These are phyloP conservation scores for Dioctria linearis DNA, from an alignment of 2,888 invertebrate species.

Conservation along the genomic window DNA sequence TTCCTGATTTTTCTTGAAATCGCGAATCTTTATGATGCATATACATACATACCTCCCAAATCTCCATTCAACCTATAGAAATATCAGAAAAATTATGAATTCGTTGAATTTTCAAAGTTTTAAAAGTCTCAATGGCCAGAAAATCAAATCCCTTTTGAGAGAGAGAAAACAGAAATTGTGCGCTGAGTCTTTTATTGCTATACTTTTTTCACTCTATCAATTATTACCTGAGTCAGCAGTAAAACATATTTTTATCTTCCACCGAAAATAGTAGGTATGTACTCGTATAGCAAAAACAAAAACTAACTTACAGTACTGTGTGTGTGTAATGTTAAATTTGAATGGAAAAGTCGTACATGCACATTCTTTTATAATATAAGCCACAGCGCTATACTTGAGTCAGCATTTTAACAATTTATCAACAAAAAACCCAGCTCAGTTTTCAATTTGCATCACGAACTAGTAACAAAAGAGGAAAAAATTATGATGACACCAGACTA, in stretches of 20 bases:
- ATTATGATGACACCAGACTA: neutral
- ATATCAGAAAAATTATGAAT: conserved; percentile 2
- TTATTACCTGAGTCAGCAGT: conserved; percentile 18
- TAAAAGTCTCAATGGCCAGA: neutral
- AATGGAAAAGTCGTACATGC: neutral
- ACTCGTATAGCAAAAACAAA: neutral
- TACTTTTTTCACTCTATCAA: conserved; percentile 2
- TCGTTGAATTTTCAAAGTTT: neutral
- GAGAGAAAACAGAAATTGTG: neutral
- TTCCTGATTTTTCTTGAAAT: too few relatives aligned
- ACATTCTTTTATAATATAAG: neutral
- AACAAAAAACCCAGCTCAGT: too few relatives aligned
- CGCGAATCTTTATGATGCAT: too few relatives aligned
- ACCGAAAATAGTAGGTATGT: neutral
- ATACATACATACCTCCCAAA: too few relatives aligned
- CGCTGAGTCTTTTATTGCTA: conserved; percentile 27
- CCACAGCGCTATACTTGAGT: too few relatives aligned
- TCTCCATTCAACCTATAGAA: neutral
- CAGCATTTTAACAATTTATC: too few relatives aligned
- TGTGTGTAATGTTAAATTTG: conserved; percentile 23
- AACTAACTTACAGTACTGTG: neutral
- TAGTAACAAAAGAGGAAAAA: neutral
- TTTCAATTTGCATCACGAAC: neutral
- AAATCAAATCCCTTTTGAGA: neutral
- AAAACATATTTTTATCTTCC: conserved; percentile 11